Evolutionary conservation across 1,140 invertebrate species (phyloP).

Genomic region (Aporrectodea caliginosa): DNA sequence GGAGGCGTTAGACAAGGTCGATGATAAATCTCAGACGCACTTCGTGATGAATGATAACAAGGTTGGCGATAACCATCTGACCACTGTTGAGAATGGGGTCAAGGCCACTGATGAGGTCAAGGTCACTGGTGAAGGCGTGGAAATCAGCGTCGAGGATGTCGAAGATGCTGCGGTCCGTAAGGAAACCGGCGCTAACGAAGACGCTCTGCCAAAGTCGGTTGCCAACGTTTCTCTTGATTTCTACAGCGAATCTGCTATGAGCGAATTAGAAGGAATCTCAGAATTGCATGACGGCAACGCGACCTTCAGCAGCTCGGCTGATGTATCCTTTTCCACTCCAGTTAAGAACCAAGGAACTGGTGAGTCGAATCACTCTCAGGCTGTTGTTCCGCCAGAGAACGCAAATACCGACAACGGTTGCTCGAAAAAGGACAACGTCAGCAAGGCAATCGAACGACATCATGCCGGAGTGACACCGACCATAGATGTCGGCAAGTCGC

Average conservation of each 20-base stretch:
- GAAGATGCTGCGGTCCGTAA: background rate
- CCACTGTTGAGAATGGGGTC: no score
- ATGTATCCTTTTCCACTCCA: background rate
- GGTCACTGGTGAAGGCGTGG: conserved; percentile 4
- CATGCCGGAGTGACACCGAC: background rate
- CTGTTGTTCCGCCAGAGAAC: background rate
- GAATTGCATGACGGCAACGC: conserved; percentile 12
- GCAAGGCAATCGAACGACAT: no score
- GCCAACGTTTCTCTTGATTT: conserved; percentile 36
- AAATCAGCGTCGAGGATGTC: background rate
- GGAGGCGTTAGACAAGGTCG: background rate
- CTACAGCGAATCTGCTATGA: conserved; percentile 51
- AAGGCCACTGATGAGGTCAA: conserved; percentile 62
- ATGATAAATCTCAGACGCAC: no score
- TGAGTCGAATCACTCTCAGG: background rate
- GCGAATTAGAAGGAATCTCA: conserved; percentile 46
- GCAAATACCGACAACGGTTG: background rate
- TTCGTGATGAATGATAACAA: background rate
- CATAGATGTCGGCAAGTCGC: background rate
- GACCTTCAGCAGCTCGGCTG: background rate
- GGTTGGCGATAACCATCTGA: background rate
- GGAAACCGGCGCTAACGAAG: background rate
- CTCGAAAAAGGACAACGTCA: background rate
- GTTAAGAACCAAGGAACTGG: background rate
- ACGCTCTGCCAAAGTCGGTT: background rate